Percentiles rank a stretch among this genome's conserved stretches.
phyloP scores from a whole-genome alignment of 64 coral and sea anemone species.

The Catalaphyllia jardinei region DNA sequence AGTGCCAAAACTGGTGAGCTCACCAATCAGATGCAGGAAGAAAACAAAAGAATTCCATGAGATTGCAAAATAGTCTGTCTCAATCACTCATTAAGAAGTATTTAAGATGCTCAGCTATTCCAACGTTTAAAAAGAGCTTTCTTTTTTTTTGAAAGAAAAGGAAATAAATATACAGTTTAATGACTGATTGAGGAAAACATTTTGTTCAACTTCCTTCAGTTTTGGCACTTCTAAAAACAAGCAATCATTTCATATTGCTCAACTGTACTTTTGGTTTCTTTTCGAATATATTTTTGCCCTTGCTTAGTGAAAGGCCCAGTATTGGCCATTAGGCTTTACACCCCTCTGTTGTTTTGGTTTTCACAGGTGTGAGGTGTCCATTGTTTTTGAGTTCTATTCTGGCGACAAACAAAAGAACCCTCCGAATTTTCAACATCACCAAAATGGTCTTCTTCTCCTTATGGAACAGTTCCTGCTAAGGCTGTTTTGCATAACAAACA shows the following conservation, averaged over 20 bases:
- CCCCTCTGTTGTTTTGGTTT: slow-evolving; percentile 24
- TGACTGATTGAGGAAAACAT: not conserved
- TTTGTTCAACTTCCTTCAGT: not conserved
- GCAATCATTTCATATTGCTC: slow-evolving; percentile 12
- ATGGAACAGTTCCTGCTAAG: not conserved
- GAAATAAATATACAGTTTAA: not conserved
- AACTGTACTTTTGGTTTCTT: not conserved
- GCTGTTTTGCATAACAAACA: not conserved
- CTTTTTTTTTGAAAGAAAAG: not conserved
- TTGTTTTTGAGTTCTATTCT: slow-evolving; percentile 15
- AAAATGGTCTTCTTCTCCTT: not conserved
- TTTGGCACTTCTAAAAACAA: slow-evolving; percentile 14
- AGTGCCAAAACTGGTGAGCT: too few relatives aligned
- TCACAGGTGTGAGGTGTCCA: not conserved
- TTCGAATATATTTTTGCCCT: slow-evolving; percentile 14
- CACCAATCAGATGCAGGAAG: not conserved
- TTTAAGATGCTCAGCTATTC: not conserved
- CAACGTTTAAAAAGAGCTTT: slow-evolving; percentile 1
- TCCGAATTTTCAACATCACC: slow-evolving; percentile 28
- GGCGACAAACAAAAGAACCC: slow-evolving; percentile 12
- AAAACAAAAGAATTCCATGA: not conserved
- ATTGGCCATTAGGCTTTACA: slow-evolving; percentile 6
- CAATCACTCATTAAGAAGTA: not conserved
- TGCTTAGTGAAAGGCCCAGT: slow-evolving; percentile 10
- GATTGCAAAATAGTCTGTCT: not conserved